Evolutionary conservation across 2,797 vertebrate species (phyloP), one percentile per base, ranked within the genome.

Genomic region (Enteromius fasciolatus): DNA sequence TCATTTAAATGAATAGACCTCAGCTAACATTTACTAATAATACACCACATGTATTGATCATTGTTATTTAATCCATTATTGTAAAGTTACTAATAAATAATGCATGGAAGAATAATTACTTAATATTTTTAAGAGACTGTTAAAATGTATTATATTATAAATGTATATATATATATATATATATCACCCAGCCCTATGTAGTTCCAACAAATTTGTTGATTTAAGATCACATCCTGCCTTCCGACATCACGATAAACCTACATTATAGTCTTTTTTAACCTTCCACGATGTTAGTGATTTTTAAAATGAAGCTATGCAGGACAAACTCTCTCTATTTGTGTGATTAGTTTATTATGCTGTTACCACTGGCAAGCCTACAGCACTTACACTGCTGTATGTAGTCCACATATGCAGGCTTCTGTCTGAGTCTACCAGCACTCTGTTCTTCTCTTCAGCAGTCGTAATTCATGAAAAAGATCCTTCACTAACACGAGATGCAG

Each of bases 321-420:
- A 39, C 31, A 80, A 79, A 11, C n/a, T 52, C 36, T 52, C 4
- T 39, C 8, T 36, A 41, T 33, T 44, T 6, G 57, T 46, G 18
- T 70, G 25, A 59, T 46, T 28, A 11, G 67, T 80, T 61, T 80
- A 70, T 80, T 80, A 70, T 11, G 6, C 52, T 61, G 36, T 20
- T 44, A 69, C 36, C n/a, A 52, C 33, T 68, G 33, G n/a, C 50
- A 57, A 18, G 59, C 59, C 25, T 63, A 44, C 33, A 39, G 31
- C 31, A 20, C 14, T 52, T 20, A 36, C 59, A 17, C 15, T 15
- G 31, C 52, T 59, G 17, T 4, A 46, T 17, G 28, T 15, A 46
- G 41, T 41, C 54, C 78, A 80, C 36, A 80, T 59, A 33, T 7
- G 46, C 52, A 80, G 25, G 41, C 41, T 31, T 48, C 57, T 64